Conservation (phyloP, 2,888 invertebrate species). For the Nemapogon koenigi region DNA sequence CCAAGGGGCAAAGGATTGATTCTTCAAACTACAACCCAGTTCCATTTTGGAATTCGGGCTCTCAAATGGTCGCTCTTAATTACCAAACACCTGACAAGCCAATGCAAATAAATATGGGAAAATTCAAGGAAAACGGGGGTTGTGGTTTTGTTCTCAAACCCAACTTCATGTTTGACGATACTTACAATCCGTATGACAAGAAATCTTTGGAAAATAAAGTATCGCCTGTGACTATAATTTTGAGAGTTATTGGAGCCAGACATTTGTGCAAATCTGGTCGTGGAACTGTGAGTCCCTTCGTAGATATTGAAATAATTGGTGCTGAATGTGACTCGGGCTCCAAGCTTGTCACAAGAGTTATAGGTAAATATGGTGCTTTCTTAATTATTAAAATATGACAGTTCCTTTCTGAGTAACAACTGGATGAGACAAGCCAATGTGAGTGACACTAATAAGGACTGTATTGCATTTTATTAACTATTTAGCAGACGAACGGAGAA, state of each 20-base stretch:
- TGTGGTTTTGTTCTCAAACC: conserved; percentile 95
- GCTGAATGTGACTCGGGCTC: conserved; percentile 85
- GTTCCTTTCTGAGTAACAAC: no score
- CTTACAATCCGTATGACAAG: conserved; percentile 80
- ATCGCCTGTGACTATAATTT: conserved; percentile 63
- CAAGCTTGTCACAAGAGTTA: conserved; percentile 84
- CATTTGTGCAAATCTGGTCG: conserved; percentile 85
- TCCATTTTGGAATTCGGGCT: conserved; percentile 94
- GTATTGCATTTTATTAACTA: no score
- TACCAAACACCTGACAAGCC: conserved; percentile 95
- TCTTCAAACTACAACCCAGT: conserved; percentile 97
- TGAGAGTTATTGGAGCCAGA: conserved; percentile 87
- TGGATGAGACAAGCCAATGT: no score
- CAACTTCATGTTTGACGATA: conserved; percentile 82
- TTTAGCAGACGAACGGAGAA: no score
- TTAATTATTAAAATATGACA: not conserved
- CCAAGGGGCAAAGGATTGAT: conserved; percentile 92
- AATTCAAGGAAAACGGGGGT: conserved; percentile 89
- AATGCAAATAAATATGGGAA: conserved; percentile 96
- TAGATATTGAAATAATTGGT: conserved; percentile 90
- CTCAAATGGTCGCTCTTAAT: conserved; percentile 97
- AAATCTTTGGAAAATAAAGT: conserved; percentile 50
- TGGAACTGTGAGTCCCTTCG: conserved; percentile 88
- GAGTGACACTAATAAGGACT: no score
- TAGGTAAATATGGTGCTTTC: conserved; percentile 65